Conservation (phyloP, 2,888 invertebrate genomes). For the Drosophila ustulata region DNA sequence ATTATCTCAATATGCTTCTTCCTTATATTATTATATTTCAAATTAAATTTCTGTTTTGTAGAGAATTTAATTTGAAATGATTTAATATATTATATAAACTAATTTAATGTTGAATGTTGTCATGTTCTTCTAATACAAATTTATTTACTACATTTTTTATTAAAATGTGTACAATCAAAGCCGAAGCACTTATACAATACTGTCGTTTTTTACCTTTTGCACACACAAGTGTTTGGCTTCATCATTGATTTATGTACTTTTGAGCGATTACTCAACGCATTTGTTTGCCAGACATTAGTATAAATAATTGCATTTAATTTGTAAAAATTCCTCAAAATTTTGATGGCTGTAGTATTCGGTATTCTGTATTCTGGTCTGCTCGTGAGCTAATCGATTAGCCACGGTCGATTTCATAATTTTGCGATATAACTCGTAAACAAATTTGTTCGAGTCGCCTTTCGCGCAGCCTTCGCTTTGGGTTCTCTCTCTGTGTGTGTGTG, state of each 20-base stretch:
- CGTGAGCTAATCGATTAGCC: conserved; percentile 60
- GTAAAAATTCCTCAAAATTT: conserved; percentile 8
- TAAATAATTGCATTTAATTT: conserved; percentile 63
- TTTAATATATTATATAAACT: too few relatives aligned
- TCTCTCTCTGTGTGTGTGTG: conserved; percentile 6
- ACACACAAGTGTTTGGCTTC: background rate
- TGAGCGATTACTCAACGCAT: background rate
- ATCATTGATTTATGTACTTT: background rate
- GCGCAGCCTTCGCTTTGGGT: conserved; percentile 18
- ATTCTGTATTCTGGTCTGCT: conserved; percentile 13
- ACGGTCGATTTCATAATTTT: conserved; percentile 72
- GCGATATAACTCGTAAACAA: conserved; percentile 48
- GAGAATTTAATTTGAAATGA: too few relatives aligned
- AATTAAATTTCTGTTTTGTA: too few relatives aligned
- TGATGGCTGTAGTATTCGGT: conserved; percentile 27
- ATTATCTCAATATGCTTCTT: too few relatives aligned
- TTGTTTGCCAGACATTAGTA: conserved; percentile 5
- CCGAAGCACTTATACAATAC: too few relatives aligned
- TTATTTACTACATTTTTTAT: too few relatives aligned
- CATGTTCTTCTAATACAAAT: too few relatives aligned
- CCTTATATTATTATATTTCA: too few relatives aligned
- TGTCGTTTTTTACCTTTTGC: background rate
- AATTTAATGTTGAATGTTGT: too few relatives aligned
- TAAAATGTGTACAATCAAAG: too few relatives aligned
- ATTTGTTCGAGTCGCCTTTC: conserved; percentile 50